Evolutionary conservation across 2,888 invertebrate genomes (phyloP).

Genomic region (Osedax fenrisi): DNA sequence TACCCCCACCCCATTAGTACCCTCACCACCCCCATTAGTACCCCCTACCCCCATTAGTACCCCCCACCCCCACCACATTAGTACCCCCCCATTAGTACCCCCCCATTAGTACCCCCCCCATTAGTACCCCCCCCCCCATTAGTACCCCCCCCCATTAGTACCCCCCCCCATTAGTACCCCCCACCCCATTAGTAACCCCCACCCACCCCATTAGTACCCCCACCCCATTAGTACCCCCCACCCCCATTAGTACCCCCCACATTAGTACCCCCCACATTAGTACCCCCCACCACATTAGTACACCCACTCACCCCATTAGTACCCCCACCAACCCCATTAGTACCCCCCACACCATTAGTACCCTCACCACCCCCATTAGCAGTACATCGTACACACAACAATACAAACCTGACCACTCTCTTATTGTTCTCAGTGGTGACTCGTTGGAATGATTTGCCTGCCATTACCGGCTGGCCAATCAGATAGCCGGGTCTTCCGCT

Average conservation of each 20-base stretch:
- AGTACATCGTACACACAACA: neutral
- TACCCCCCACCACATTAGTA: slow-evolving; percentile 3
- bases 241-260: neutral
- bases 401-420: neutral
- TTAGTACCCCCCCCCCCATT: too few relatives aligned
- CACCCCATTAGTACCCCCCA: neutral
- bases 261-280: neutral
- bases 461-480: slow-evolving; percentile 58
- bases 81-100: too few relatives aligned
- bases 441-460: slow-evolving; percentile 44
- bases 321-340: neutral
- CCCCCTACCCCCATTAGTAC: neutral
- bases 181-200: too few relatives aligned
- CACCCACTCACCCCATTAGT: too few relatives aligned
- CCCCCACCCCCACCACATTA: too few relatives aligned
- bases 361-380: too few relatives aligned
- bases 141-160: too few relatives aligned
- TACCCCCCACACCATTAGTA: neutral
- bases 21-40: neutral
- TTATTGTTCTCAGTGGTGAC: neutral
- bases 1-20: too few relatives aligned
- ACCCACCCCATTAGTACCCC: too few relatives aligned
- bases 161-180: too few relatives aligned
- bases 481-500: slow-evolving; percentile 72
- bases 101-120: too few relatives aligned